Conservation (phyloP, 1,140 invertebrate species). For the Sycophaga agraensis region DNA sequence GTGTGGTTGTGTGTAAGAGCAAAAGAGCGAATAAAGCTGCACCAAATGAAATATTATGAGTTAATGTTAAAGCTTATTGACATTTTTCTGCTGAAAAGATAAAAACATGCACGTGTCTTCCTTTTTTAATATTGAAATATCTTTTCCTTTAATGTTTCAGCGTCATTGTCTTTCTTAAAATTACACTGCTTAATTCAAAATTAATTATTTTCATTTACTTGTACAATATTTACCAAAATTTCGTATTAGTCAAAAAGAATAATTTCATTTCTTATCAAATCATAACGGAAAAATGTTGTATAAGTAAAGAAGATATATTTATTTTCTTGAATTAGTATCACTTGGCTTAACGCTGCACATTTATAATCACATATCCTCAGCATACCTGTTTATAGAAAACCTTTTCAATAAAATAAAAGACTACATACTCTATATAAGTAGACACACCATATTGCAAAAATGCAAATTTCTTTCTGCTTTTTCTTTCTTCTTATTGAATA, state of each 20-base stretch:
- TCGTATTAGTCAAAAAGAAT: too few species aligned
- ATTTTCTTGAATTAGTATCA: too few species aligned
- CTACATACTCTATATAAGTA: too few species aligned
- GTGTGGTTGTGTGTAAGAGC: slow-evolving; percentile 1
- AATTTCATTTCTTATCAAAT: too few species aligned
- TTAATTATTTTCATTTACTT: background rate
- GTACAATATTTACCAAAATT: background rate
- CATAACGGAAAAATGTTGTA: background rate
- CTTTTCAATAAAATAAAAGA: too few species aligned
- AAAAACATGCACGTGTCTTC: slow-evolving; percentile 12
- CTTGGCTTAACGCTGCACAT: too few species aligned
- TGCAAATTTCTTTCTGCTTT: too few species aligned
- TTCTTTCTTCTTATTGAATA: slow-evolving; percentile 3
- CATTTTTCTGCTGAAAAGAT: background rate
- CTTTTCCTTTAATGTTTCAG: background rate
- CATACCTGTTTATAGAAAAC: slow-evolving; percentile 11
- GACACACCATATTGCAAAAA: too few species aligned
- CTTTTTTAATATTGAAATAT: slow-evolving; percentile 2
- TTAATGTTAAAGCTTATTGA: background rate
- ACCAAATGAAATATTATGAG: background rate
- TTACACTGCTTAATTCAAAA: background rate
- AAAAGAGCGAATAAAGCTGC: slow-evolving; percentile 7
- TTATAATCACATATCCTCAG: background rate
- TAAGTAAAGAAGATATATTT: background rate
- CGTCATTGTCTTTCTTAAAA: background rate